phyloP scores from a whole-genome alignment of 1,140 invertebrate genomes.

The Adelges cooleyi region DNA sequence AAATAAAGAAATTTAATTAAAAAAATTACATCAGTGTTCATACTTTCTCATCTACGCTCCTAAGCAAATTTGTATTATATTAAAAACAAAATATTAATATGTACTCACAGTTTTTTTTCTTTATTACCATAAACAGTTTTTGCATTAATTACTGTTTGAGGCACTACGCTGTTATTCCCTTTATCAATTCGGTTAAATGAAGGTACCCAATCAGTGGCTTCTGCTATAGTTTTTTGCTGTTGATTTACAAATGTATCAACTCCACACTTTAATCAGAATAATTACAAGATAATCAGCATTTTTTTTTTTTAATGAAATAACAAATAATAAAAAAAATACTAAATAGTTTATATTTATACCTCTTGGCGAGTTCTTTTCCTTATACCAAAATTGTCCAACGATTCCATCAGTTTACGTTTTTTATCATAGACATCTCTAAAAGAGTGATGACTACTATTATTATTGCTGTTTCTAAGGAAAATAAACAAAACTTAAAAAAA shows the following conservation, averaged over 20 bases:
- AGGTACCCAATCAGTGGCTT: too few relatives aligned
- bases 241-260: conserved; percentile 15
- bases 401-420: conserved; percentile 12
- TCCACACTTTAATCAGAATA: too few relatives aligned
- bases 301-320: too few relatives aligned
- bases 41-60: too few relatives aligned
- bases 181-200: too few relatives aligned
- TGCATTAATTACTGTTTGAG: not conserved
- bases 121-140: not conserved
- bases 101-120: not conserved
- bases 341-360: not conserved
- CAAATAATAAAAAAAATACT: too few relatives aligned
- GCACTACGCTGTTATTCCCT: not conserved
- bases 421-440: conserved; percentile 1
- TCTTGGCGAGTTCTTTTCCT: conserved; percentile 20
- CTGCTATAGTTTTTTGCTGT: not conserved
- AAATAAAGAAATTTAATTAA: too few relatives aligned
- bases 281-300: too few relatives aligned
- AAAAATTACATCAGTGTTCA: too few relatives aligned
- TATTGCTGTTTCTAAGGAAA: not conserved
- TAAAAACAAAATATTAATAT: too few relatives aligned
- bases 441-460: not conserved
- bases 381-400: conserved; percentile 13
- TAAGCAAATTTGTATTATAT: too few relatives aligned
- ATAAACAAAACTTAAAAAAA: not conserved